Evolutionary conservation across 2,113 vertebrate species (phyloP).

Genomic region (Onychostruthus taczanowskii): DNA sequence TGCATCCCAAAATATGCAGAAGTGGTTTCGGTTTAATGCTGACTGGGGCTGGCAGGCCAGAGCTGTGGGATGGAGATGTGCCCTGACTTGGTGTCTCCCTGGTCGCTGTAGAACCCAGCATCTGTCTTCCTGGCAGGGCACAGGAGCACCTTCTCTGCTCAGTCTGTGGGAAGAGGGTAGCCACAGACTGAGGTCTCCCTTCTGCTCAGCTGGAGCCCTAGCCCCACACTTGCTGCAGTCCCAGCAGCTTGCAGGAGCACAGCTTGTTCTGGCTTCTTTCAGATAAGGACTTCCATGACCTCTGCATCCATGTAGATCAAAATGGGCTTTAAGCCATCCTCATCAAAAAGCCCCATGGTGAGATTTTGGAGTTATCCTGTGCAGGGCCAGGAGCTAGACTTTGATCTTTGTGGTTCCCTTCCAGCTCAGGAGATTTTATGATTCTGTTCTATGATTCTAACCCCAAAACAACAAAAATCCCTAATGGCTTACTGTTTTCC

Average conservation of each 20-base stretch:
- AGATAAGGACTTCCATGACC: neutral
- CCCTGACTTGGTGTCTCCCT: neutral
- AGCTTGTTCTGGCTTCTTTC: neutral
- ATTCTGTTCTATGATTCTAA: neutral
- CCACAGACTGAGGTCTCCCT: neutral
- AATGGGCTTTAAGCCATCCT: neutral
- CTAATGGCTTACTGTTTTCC: neutral
- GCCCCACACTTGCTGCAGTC: neutral
- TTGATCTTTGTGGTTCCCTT: neutral
- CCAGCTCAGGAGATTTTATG: neutral
- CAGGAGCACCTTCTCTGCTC: neutral
- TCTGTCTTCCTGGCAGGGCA: fast-evolving
- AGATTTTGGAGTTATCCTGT: neutral
- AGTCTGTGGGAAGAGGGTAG: too few species aligned
- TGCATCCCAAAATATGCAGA: neutral
- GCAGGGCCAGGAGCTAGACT: neutral
- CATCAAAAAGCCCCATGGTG: neutral
- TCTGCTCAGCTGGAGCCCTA: neutral
- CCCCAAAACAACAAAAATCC: neutral
- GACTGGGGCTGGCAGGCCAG: neutral
- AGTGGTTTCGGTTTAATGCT: neutral
- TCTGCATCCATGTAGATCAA: neutral
- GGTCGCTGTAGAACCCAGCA: neutral
- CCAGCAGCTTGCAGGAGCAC: neutral
- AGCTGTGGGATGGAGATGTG: neutral